phyloP scores from a whole-genome alignment of 2,888 invertebrate species.

The Cancer borealis region DNA sequence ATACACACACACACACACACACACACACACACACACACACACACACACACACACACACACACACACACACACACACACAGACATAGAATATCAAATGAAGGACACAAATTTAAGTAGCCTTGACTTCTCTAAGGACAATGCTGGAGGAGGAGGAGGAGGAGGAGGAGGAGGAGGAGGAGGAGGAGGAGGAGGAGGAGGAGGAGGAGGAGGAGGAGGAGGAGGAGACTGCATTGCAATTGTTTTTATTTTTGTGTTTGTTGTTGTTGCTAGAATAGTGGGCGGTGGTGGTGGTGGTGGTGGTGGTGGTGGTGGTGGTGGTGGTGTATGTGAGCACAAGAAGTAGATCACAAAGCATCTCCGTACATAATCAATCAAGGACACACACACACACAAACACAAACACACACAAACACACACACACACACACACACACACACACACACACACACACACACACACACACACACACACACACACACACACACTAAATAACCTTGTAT shows the following conservation, averaged over 20 bases:
- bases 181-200: conserved; percentile 21
- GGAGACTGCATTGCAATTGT: neutral
- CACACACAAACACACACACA: neutral
- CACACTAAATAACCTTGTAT: neutral
- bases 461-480: too few species aligned
- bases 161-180: conserved; percentile 11
- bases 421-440: neutral
- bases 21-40: conserved; percentile 4
- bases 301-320: neutral
- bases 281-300: neutral
- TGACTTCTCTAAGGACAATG: neutral
- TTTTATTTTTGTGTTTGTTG: neutral
- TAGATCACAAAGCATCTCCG: neutral
- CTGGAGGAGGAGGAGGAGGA: neutral
- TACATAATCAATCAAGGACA: neutral
- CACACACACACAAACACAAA: neutral
- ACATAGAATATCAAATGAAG: neutral
- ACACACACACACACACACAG: neutral
- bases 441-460: too few species aligned
- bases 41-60: conserved; percentile 15
- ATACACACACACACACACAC: neutral
- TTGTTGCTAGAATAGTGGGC: neutral
- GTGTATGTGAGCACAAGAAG: neutral
- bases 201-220: neutral
- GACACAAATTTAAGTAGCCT: neutral